A percentile compares a stretch with the other conserved stretches of the same genome.
Evolutionary conservation across 2,113 vertebrate genomes (phyloP).

Genomic region (Erythrocebus patas): DNA sequence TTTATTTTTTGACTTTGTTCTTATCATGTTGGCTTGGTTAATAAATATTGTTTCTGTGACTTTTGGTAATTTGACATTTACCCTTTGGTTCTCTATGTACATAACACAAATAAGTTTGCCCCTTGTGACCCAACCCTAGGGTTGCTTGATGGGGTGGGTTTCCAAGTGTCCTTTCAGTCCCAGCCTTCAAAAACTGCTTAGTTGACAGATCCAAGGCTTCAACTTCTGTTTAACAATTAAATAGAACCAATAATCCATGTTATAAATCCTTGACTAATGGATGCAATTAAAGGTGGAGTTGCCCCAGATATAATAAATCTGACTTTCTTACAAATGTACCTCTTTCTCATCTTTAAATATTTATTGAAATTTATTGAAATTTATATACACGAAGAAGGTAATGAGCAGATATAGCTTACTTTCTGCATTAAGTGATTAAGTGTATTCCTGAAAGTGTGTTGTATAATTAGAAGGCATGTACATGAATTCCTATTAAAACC

Average conservation of each 20-base stretch:
- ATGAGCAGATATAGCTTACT: background rate
- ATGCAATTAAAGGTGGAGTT: background rate
- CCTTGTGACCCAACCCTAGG: background rate
- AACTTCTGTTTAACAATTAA: constrained; percentile 8
- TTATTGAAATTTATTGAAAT: background rate
- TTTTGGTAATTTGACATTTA: background rate
- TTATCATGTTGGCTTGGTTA: background rate
- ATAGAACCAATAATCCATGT: background rate
- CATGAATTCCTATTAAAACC: constrained; percentile 24
- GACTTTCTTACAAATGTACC: background rate
- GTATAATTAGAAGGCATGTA: background rate
- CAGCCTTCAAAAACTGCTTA: background rate
- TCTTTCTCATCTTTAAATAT: background rate
- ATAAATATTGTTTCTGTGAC: background rate
- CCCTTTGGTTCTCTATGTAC: background rate
- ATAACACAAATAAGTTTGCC: background rate
- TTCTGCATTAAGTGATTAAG: background rate
- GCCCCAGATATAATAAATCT: background rate
- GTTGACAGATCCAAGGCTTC: background rate
- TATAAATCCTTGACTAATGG: background rate
- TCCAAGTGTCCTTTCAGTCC: background rate
- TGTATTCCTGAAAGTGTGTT: background rate
- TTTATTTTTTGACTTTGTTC: background rate
- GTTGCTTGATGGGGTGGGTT: background rate
- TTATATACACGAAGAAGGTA: background rate